These are phyloP conservation scores for Diogma glabrata DNA, from an alignment of 2,888 invertebrate genomes.

Conservation along the genomic window DNA sequence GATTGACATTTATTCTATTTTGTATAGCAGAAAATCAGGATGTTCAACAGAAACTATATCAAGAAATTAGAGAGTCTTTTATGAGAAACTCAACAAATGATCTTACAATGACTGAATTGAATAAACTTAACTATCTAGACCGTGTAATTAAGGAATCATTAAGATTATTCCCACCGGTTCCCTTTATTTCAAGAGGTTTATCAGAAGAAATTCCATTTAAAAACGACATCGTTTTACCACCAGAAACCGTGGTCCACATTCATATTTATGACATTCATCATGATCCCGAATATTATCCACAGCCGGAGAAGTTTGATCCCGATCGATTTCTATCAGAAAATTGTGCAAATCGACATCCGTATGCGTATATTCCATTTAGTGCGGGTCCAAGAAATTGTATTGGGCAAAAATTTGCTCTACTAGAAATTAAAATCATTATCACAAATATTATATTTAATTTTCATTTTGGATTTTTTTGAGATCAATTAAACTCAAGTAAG, in stretches of 20 bases:
- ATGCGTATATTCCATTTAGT: constrained; percentile 48
- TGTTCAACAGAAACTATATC: constrained; percentile 38
- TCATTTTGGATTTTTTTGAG: constrained; percentile 42
- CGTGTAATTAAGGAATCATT: constrained; percentile 44
- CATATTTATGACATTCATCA: constrained; percentile 53
- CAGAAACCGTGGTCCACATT: constrained; percentile 39
- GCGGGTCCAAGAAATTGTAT: constrained; percentile 8
- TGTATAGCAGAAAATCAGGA: constrained; percentile 40
- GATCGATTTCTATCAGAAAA: constrained; percentile 44
- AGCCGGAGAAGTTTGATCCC: constrained; percentile 48
- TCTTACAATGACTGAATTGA: constrained; percentile 26
- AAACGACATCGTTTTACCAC: constrained; percentile 36
- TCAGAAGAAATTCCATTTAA: constrained; percentile 20
- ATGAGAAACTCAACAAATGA: constrained; percentile 19
- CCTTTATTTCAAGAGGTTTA: constrained; percentile 36
- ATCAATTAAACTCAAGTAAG: too few species aligned
- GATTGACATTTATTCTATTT: constrained; percentile 40
- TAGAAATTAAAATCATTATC: constrained; percentile 49
- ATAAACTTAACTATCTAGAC: constrained; percentile 38
- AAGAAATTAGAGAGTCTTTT: constrained; percentile 36
- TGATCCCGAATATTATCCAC: constrained; percentile 47
- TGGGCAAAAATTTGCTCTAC: constrained; percentile 50
- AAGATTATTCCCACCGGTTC: constrained; percentile 43
- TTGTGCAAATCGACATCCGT: constrained; percentile 43
- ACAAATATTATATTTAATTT: constrained; percentile 43